phyloP scores from a whole-genome alignment of 2,888 invertebrate species.

The Rhamnusium bicolor region DNA sequence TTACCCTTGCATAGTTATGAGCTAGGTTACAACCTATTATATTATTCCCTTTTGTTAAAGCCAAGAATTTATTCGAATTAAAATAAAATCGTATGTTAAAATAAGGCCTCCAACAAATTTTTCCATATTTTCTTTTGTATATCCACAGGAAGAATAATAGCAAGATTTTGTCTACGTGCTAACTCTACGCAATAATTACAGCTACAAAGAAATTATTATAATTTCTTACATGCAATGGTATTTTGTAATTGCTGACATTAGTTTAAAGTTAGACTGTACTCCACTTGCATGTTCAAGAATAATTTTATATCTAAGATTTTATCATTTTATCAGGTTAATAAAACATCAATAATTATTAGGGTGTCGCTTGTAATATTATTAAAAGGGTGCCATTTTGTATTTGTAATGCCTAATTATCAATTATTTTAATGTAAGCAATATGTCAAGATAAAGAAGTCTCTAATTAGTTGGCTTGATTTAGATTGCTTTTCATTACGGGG shows the following conservation, averaged over 20 bases:
- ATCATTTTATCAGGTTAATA: constrained; percentile 7
- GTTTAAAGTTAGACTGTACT: neutral
- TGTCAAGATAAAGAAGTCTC: neutral
- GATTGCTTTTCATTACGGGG: neutral
- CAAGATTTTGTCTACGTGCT: neutral
- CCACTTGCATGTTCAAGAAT: neutral
- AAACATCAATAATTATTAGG: constrained; percentile 2
- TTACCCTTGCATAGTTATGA: neutral
- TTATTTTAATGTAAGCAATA: constrained; percentile 3
- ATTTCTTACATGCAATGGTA: neutral
- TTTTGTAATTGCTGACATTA: neutral
- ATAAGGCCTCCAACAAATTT: neutral
- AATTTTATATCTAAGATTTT: neutral
- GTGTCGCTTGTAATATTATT: neutral
- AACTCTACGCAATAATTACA: neutral
- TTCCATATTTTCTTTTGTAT: no score
- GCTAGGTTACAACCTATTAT: neutral
- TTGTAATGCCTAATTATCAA: neutral
- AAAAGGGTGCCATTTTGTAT: neutral
- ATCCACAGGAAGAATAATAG: neutral
- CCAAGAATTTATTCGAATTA: neutral
- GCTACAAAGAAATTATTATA: neutral
- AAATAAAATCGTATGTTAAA: neutral
- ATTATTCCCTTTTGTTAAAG: neutral
- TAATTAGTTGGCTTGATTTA: neutral